Percentiles rank a stretch among this genome's conserved stretches.
These are phyloP conservation scores for Beaufortia kweichowensis DNA, from an alignment of 2,113 vertebrate species.

Conservation along the genomic window DNA sequence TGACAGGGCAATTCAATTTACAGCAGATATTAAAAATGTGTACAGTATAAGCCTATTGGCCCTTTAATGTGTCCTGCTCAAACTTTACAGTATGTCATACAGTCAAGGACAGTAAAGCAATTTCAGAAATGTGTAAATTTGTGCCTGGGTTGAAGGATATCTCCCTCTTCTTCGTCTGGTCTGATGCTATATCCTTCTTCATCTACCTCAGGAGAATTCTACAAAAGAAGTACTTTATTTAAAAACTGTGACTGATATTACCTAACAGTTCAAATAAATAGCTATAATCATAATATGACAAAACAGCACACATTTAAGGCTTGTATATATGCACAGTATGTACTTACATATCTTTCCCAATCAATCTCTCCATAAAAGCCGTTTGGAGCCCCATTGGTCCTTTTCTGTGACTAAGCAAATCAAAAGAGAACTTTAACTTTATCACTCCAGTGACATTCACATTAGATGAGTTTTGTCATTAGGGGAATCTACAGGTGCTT, in stretches of 20 bases:
- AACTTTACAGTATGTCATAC: too few relatives aligned
- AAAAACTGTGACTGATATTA: background rate
- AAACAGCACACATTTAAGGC: too few relatives aligned
- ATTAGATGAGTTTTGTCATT: background rate
- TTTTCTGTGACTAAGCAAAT: slow-evolving; percentile 79
- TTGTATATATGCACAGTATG: background rate
- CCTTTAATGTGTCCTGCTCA: too few relatives aligned
- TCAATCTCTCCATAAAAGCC: slow-evolving; percentile 96
- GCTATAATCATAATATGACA: background rate
- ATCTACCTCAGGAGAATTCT: slow-evolving; percentile 95
- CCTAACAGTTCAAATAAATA: background rate
- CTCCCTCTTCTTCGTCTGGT: slow-evolving; percentile 86
- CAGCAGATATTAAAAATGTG: too few relatives aligned
- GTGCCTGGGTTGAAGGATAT: slow-evolving; percentile 82
- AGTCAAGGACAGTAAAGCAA: background rate
- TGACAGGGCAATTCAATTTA: too few relatives aligned
- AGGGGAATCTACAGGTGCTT: slow-evolving; percentile 12
- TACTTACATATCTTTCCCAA: slow-evolving; percentile 97
- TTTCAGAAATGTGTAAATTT: background rate
- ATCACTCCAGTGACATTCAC: background rate
- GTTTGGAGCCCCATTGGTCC: slow-evolving; percentile 90
- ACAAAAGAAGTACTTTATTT: slow-evolving; percentile 51
- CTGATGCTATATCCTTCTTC: slow-evolving; percentile 97
- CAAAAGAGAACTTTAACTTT: slow-evolving; percentile 29
- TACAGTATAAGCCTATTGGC: too few relatives aligned